Evolutionary conservation across 2,888 invertebrate species (phyloP), one percentile per base, ranked within the genome.

Genomic region (Ryuthela nishihirai): DNA sequence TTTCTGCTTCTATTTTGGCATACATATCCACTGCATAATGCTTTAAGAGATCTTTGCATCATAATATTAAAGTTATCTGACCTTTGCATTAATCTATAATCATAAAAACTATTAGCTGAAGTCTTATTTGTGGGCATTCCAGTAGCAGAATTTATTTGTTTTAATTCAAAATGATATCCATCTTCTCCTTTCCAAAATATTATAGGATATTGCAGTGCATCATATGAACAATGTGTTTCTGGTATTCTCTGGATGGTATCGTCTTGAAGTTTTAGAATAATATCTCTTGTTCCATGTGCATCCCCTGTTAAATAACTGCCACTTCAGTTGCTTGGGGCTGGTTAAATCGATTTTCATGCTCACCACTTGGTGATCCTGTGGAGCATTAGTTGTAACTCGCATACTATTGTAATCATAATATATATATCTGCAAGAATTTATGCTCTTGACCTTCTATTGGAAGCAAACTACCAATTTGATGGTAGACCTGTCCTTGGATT

Each of bases 11-110:
- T 24, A 73, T 68, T 64, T 72, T 73, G 0, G 65, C 71, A 65
- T 71, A 74, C 68, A 69, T 67, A 58, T 75, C 73, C 17, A 74
- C 72, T 18, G 68, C 43, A 44, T 62, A 73, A 56, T 74, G 72
- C 40, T 70, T 69, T 36, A 69, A 70, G 4, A 73, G 62, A 43
- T 64, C 65, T 70, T 54, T 54, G 50, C 21, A 62, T 52, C n/a
- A 71, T 24, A 10, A 60, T 34, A 39, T 67, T 67, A 24, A 52
- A 53, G 20, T 48, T 41, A 42, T 52, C 20, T 18, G 29, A n/a
- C 29, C 64, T 21, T 42, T 67, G 25, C 69, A 71, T 70, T 17
- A 71, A 48, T 34, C 64, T 47, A 35, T 66, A 68, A 12, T 66
- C 63, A 64, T 70, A 68, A 59, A 64, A 69, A 17, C 69, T 67